Evolutionary conservation across 2,888 invertebrate genomes (phyloP), one percentile per base, ranked within the genome.

Genomic region (Euzophera pinguis): DNA sequence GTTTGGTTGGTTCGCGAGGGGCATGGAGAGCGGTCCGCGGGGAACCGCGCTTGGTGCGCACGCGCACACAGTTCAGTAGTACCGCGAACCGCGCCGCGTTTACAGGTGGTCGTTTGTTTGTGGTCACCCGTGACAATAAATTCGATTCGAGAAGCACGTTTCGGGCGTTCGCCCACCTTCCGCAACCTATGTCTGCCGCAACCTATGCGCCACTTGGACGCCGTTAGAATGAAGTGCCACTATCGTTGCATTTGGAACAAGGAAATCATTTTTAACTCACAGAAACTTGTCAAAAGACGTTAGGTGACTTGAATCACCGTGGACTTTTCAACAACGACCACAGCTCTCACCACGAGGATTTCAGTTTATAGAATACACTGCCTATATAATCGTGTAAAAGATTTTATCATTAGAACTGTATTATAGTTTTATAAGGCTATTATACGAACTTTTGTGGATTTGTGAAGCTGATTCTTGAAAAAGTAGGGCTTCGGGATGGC

Each of bases 251-350:
- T 95, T 91, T 97, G 96, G 96, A 96, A 96, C 91, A 94, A 95
- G 91, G 96, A 96, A 91, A 96, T 97, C 88, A 95, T 97, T 90
- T 94, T 97, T 91, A 96, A 96, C 91, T 96, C 96, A 84, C 96
- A 97, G 86, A 97, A 97, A 91, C 92, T 97, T 79, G 96, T 97
- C 74, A 97, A 97, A 91, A 95, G 97, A 96, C 96, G 96, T 92
- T 95, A 96, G 95, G 84, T 67, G 62, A 61, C 56, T 58, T 65
- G 61, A 64, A 61, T 68, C 59, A 62, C 55, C 65, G 72, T 73
- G 79, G 75, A 73, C 69, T 72, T 39, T 67, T 71, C 62, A 60
- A 71, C 85, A 82, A 87, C 88, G 85, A 88, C 84, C 75, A 78
- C 69, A 63, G 87, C 87, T 78, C 73, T 71, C 70, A 66, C 68